phyloP scores from a whole-genome alignment of 2,888 invertebrate species.

The Volucella inflata region DNA sequence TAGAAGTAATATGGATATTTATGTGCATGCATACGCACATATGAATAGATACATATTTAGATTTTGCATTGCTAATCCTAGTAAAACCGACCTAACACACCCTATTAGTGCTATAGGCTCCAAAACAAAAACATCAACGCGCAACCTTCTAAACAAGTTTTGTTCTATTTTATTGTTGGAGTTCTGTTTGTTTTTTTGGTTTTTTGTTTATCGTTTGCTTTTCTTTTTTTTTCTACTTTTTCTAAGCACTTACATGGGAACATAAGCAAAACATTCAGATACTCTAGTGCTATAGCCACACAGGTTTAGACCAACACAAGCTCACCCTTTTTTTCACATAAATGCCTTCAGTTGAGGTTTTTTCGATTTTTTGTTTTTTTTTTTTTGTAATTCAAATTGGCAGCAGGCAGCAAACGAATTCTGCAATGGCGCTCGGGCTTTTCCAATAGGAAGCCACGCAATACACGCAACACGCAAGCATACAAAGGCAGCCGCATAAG shows the following conservation, averaged over 20 bases:
- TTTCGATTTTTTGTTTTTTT: constrained; percentile 36
- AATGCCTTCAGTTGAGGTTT: constrained; percentile 59
- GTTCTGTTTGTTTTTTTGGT: constrained; percentile 7
- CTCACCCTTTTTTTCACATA: constrained; percentile 60
- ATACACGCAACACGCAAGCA: constrained; percentile 78
- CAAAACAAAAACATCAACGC: constrained; percentile 54
- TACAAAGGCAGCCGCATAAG: constrained; percentile 46
- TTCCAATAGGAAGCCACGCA: constrained; percentile 79
- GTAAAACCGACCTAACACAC: constrained; percentile 53
- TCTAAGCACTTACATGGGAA: constrained; percentile 61
- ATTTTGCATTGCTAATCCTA: constrained; percentile 48
- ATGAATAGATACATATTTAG: not conserved
- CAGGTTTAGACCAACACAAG: constrained; percentile 32
- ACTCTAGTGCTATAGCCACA: constrained; percentile 36
- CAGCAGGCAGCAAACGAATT: constrained; percentile 78
- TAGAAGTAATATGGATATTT: not conserved
- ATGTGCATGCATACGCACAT: not conserved
- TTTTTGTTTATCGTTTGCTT: constrained; percentile 14
- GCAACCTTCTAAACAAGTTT: constrained; percentile 64
- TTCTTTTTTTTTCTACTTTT: constrained; percentile 1
- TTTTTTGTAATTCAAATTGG: constrained; percentile 53
- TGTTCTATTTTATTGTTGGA: constrained; percentile 40
- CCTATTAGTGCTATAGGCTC: constrained; percentile 46
- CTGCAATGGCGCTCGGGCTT: constrained; percentile 79
- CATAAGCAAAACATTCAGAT: constrained; percentile 41